These are phyloP conservation scores for Paragorgia papillata DNA, from an alignment of 92 coral and sea anemone species.

Conservation along the genomic window DNA sequence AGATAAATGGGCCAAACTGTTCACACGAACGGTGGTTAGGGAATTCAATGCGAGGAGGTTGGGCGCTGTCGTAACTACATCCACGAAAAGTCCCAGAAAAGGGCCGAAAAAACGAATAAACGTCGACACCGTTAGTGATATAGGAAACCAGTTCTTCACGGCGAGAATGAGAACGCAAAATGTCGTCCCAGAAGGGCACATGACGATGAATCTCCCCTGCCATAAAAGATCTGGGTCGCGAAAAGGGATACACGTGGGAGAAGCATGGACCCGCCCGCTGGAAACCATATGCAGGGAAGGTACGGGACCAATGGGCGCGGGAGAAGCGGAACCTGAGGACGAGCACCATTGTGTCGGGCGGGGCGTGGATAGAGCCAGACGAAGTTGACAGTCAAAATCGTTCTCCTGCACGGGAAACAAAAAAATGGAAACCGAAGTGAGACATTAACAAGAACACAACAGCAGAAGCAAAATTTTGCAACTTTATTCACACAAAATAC, in stretches of 20 bases:
- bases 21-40: slow-evolving; percentile 50
- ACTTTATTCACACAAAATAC: too few species aligned
- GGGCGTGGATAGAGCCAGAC: too few species aligned
- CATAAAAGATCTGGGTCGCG: slow-evolving; percentile 46
- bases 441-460: too few species aligned
- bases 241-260: slow-evolving; percentile 38
- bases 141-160: slow-evolving; percentile 48
- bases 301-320: slow-evolving; percentile 38
- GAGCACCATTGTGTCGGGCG: not conserved
- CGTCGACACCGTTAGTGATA: slow-evolving; percentile 43
- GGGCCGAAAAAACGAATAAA: slow-evolving; percentile 40
- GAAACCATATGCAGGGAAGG: slow-evolving; percentile 50
- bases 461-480: too few species aligned
- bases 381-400: not conserved
- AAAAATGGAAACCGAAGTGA: too few species aligned
- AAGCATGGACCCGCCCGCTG: slow-evolving; percentile 31
- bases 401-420: too few species aligned
- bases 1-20: slow-evolving; percentile 46
- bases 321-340: not conserved
- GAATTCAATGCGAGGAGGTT: slow-evolving; percentile 43
- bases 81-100: slow-evolving; percentile 49
- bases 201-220: slow-evolving; percentile 60
- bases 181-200: slow-evolving; percentile 41
- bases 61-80: slow-evolving; percentile 29
- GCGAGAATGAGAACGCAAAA: slow-evolving; percentile 37